Conservation (phyloP, 2,797 vertebrate species). For the Sebastes oblongus region DNA sequence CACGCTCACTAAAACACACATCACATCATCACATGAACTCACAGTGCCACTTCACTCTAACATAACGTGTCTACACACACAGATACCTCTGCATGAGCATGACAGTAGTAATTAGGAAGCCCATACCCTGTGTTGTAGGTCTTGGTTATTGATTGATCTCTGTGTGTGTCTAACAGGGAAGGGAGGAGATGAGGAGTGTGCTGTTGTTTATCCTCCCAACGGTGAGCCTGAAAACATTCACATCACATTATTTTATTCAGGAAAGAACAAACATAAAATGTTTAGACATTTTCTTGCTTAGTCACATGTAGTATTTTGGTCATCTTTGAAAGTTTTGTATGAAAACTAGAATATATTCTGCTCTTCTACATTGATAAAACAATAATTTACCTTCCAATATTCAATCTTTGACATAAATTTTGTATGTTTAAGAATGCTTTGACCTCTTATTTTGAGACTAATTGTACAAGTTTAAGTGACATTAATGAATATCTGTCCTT, state of each 20-base stretch:
- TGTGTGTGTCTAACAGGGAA: slow-evolving; percentile 82
- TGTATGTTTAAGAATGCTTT: background rate
- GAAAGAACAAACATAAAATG: background rate
- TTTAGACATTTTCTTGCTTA: background rate
- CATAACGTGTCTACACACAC: background rate
- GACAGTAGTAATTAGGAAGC: background rate
- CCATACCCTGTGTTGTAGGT: background rate
- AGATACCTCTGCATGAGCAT: background rate
- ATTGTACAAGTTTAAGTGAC: background rate
- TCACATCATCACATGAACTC: background rate
- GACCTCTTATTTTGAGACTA: background rate
- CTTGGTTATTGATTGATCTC: background rate
- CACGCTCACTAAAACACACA: background rate
- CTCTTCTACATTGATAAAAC: background rate
- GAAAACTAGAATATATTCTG: background rate
- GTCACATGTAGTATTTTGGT: background rate
- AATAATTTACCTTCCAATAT: background rate
- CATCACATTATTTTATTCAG: background rate
- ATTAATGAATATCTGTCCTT: background rate
- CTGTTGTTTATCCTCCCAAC: slow-evolving; percentile 95
- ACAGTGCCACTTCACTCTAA: background rate
- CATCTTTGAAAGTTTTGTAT: background rate
- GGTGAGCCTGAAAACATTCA: slow-evolving; percentile 82
- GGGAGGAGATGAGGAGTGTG: slow-evolving; percentile 87
- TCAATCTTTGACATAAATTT: background rate